Base-by-base conservation (phyloP, 2,797 vertebrate genomes). In the Nothura maculosa region DNA sequence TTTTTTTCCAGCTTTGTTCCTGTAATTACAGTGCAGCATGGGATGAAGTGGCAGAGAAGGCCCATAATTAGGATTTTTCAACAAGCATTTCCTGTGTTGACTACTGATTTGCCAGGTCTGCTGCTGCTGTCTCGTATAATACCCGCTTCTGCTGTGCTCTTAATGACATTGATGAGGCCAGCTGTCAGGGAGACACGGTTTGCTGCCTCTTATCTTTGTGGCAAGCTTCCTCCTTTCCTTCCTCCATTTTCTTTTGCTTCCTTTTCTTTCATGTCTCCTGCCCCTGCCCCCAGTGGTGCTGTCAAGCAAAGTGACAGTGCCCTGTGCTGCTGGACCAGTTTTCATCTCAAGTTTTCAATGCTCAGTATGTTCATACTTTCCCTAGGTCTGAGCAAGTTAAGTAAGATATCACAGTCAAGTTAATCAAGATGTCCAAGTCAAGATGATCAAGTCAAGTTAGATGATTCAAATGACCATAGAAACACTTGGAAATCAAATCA, bases 11-110 rank as follows among this genome's bases (percentile, higher is more conserved):
- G 73, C 81, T 85, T 79, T 79, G 58, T 52, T 85, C 89, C 1
- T 40, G 68, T 90, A 85, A 94, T 94, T 90, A 88, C 74, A 78
- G 88, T 40, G 80, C 80, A 79, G 68, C 68, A 32, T 81, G 63
- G 92, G 72, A 78, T 5, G 58, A 55, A 21, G 52, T 21, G 73
- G 45, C 64, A 85, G 40, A 88, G 43, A 61, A 92, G 70, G 50
- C 24, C 80, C 57, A 2, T 92, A 87, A 95, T 93, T 87, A 90
- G 76, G 73, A 40, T 61, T 80, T 70, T 73, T 76, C 84, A 61
- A 75, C 24, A 36, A 36, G 7, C 73, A 42, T 73, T 95, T 92
- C 94, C 89, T 85, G 77, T 43, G 55, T 73, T 42, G 64, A 45
- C 70, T 72, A 16, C 64, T 61, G 66, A 61, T 80, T 63, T 47